A percentile compares a stretch with the other conserved stretches of the same genome.
Conservation (phyloP, 2,113 vertebrate species). For the Hemiprocne comata region DNA sequence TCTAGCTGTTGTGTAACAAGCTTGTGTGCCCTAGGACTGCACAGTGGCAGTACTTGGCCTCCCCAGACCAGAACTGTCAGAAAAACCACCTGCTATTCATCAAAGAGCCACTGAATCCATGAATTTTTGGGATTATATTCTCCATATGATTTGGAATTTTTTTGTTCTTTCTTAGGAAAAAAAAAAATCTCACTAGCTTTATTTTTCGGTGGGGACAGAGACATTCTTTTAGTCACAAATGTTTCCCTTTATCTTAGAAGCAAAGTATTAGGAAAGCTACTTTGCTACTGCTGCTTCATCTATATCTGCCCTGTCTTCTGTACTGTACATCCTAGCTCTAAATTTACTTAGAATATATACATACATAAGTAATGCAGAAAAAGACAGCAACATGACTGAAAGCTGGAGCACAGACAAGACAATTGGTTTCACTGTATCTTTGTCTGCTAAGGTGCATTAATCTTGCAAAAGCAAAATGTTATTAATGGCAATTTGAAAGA, state of each 20-base stretch:
- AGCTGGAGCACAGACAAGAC: constrained; percentile 14
- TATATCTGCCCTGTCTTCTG: neutral
- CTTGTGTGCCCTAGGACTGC: neutral
- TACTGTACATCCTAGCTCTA: neutral
- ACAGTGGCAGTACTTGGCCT: neutral
- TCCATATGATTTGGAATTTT: neutral
- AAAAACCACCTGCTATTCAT: neutral
- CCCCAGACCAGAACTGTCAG: neutral
- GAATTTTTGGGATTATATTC: neutral
- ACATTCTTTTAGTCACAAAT: neutral
- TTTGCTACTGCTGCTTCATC: neutral
- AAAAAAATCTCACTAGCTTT: neutral
- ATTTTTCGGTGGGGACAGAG: neutral
- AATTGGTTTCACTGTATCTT: constrained; percentile 40
- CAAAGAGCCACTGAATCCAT: neutral
- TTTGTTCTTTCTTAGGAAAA: neutral
- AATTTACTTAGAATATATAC: constrained; percentile 11
- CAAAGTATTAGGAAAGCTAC: neutral
- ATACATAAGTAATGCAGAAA: constrained; percentile 2
- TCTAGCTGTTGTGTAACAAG: neutral
- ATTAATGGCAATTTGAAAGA: constrained; percentile 50
- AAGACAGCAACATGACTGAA: constrained; percentile 16
- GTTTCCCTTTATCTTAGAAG: neutral
- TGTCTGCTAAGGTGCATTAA: constrained; percentile 26
- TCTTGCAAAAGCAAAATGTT: constrained; percentile 46